phyloP scores from a whole-genome alignment of 2,797 vertebrate species.

The Centroberyx gerrardi region DNA sequence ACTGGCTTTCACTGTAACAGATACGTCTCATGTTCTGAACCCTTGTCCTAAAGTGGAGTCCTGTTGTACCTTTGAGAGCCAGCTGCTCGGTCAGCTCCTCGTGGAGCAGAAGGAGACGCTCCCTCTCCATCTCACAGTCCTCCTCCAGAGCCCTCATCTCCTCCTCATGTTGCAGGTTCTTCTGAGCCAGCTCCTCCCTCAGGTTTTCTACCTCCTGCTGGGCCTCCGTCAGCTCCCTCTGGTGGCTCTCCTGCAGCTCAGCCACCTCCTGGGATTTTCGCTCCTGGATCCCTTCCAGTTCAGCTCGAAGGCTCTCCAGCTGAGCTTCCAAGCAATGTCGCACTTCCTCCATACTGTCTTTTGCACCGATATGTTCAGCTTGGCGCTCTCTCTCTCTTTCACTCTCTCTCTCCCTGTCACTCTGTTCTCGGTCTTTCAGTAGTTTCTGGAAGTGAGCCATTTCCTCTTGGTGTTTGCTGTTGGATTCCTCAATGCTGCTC shows the following conservation, averaged over 20 bases:
- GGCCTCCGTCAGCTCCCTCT: conserved; percentile 84
- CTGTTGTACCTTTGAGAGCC: conserved; percentile 81
- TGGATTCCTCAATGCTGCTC: conserved; percentile 78
- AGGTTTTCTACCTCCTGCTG: conserved; percentile 88
- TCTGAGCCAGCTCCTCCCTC: conserved; percentile 86
- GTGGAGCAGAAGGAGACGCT: conserved; percentile 85
- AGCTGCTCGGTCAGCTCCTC: conserved; percentile 85
- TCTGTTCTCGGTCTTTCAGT: conserved; percentile 85
- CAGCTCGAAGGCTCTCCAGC: conserved; percentile 82
- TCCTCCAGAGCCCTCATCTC: conserved; percentile 89
- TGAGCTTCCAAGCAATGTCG: conserved; percentile 82
- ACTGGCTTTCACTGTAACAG: too few species aligned
- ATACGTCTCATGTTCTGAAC: background rate
- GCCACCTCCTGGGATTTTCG: conserved; percentile 81
- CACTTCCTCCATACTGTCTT: conserved; percentile 78
- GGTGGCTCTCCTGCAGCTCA: conserved; percentile 85
- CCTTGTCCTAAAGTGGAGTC: background rate
- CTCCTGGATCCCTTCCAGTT: conserved; percentile 81
- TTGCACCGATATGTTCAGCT: conserved; percentile 69
- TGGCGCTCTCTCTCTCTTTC: conserved; percentile 77
- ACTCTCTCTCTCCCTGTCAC: conserved; percentile 78
- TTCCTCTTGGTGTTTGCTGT: conserved; percentile 86
- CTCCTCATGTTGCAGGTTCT: conserved; percentile 85
- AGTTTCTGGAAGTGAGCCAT: conserved; percentile 84
- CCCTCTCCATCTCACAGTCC: conserved; percentile 88